Percentiles rank a stretch among this genome's conserved stretches.
phyloP scores from a whole-genome alignment of 2,113 vertebrate genomes.

The Oryzias melastigma region DNA sequence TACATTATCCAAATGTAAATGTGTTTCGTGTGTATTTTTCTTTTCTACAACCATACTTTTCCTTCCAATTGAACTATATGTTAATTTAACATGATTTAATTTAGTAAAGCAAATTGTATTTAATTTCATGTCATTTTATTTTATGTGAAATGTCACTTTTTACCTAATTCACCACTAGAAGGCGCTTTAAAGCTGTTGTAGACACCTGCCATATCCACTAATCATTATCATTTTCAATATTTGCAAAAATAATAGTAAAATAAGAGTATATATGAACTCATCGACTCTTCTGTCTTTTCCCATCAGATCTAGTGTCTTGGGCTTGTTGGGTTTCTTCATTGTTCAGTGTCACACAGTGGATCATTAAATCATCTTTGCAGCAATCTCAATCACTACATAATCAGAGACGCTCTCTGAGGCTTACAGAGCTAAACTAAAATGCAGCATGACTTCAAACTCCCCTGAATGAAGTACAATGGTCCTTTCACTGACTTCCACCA shows the following conservation, averaged over 20 bases:
- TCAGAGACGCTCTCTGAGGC: conserved; percentile 9
- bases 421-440: not conserved
- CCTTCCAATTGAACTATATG: too few species aligned
- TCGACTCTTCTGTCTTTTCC: conserved; percentile 1
- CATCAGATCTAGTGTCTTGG: not conserved
- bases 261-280: not conserved
- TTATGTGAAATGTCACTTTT: too few species aligned
- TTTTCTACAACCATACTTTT: too few species aligned
- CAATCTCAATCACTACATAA: conserved; percentile 34
- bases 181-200: conserved; percentile 25
- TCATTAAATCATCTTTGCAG: conserved; percentile 26
- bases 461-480: conserved; percentile 11
- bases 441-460: conserved; percentile 10
- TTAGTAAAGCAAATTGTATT: too few species aligned
- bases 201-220: too few species aligned
- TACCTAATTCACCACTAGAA: conserved; percentile 38
- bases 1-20: too few species aligned
- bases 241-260: too few species aligned
- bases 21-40: too few species aligned
- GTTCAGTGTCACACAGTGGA: conserved; percentile 1
- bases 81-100: too few species aligned
- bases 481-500: conserved; percentile 21
- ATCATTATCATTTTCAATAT: too few species aligned
- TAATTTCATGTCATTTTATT: too few species aligned
- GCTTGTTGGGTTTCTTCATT: not conserved